phyloP scores from a whole-genome alignment of 2,113 vertebrate species.

The Marmota flaviventris region DNA sequence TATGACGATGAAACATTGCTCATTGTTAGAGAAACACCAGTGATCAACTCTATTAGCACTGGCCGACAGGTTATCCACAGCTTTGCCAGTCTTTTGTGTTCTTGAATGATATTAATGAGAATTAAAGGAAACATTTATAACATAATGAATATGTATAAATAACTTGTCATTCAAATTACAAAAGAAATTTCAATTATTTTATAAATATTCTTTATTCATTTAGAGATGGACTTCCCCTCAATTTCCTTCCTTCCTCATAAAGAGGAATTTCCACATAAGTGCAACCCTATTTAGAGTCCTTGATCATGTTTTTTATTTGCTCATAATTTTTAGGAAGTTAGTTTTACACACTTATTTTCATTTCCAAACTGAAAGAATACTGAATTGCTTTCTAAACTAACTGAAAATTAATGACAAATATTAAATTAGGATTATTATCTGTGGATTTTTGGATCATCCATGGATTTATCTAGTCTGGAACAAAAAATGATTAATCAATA shows the following conservation, averaged over 20 bases:
- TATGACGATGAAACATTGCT: background rate
- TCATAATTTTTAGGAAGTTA: background rate
- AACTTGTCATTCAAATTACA: background rate
- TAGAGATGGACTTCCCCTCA: background rate
- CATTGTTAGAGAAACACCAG: background rate
- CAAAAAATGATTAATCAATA: background rate
- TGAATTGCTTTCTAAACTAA: slow-evolving; percentile 32
- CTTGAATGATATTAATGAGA: background rate
- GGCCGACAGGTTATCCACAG: background rate
- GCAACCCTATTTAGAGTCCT: background rate
- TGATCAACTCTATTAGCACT: background rate
- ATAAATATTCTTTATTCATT: slow-evolving; percentile 15
- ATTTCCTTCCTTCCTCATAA: background rate
- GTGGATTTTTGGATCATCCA: background rate
- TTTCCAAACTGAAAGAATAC: slow-evolving; percentile 5
- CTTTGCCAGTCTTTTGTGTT: background rate
- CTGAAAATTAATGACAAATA: slow-evolving; percentile 21
- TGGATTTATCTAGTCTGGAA: background rate
- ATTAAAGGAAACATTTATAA: slow-evolving; percentile 17
- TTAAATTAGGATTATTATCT: slow-evolving; percentile 21
- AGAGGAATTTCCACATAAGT: background rate
- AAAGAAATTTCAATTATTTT: slow-evolving; percentile 10
- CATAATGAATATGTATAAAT: background rate
- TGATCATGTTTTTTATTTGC: background rate
- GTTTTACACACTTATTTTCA: background rate